Evolutionary conservation across 1,140 invertebrate genomes (phyloP), one percentile per base, ranked within the genome.

Genomic region (Colletes gigas): DNA sequence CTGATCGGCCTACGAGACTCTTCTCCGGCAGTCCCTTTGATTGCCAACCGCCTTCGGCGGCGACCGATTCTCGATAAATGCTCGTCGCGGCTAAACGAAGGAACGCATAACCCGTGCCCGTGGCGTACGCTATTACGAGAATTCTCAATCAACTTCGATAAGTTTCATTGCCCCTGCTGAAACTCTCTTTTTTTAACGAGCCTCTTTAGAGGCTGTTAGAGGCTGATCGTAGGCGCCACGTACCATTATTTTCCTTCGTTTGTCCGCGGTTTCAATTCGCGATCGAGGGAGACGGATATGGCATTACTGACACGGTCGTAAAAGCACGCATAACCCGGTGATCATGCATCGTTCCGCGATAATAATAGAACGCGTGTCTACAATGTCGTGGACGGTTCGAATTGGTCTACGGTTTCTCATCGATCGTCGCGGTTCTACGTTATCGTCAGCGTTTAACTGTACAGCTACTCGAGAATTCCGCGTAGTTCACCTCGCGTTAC

Each of bases 41-140:
- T 78, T 52, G 41, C 15, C 71, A 30, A 67, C 39, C 63, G 50
- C 63, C 63, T 21, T 12, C 14, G n/a, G 30, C 15, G 19, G 19
- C 9, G 19, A 39, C 41, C 55, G 55, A 77, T 77, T 17, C 44
- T 19, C 44, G 55, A 60, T 78, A 78, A 69, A 57, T 41, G 62
- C 30, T 41, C 47, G 17, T 44, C 47, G 10, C 52, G n/a, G n/a
- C n/a, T 19, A 14, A 44, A 47, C 3, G 47, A 65, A 75, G 30
- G 15, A 8, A 12, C 44, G 52, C 15, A 17, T 54, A 10, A 30
- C 47, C 14, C 19, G 30, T n/a, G 1, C 30, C 19, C 17, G 8
- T 4, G 9, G 9, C 8, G 17, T 39, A n/a, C 52, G 17, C 10
- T 54, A 39, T 1, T 55, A 41, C 50, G 50, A 17, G 67, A 55